Conservation (phyloP, 2,113 vertebrate genomes). For the Pedionomus torquatus region DNA sequence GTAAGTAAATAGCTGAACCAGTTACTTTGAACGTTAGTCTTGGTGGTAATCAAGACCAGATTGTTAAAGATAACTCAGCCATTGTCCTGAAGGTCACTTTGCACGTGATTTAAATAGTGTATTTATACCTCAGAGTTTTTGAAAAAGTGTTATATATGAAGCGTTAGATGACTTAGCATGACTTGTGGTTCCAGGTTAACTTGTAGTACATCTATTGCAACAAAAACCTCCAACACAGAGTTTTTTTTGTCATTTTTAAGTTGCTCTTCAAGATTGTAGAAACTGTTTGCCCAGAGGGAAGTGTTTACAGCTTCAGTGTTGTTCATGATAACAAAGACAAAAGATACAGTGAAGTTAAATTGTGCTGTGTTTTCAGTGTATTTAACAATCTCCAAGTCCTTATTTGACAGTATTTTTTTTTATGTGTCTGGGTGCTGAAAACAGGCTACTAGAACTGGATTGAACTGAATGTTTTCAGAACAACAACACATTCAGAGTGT, state of each 20-base stretch:
- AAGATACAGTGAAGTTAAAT: neutral
- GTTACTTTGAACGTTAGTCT: conserved; percentile 17
- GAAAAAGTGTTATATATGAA: neutral
- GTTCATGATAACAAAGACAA: neutral
- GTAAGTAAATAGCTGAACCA: conserved; percentile 79
- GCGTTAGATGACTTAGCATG: neutral
- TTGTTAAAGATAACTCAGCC: conserved; percentile 21
- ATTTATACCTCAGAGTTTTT: neutral
- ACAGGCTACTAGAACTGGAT: neutral
- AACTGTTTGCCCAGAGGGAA: neutral
- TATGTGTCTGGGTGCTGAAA: neutral
- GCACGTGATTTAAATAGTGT: neutral
- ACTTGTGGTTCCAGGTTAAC: neutral
- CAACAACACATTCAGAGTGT: neutral
- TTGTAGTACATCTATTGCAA: neutral
- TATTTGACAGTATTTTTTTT: neutral
- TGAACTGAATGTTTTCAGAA: neutral
- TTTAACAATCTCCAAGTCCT: neutral
- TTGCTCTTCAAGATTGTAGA: neutral
- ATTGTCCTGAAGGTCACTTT: neutral
- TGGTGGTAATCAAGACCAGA: conserved; percentile 19
- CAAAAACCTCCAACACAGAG: neutral
- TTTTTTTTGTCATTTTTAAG: neutral
- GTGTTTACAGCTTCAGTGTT: neutral
- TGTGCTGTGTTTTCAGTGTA: neutral